phyloP scores from a whole-genome alignment of 2,888 invertebrate species.

The Beris morrisii region DNA sequence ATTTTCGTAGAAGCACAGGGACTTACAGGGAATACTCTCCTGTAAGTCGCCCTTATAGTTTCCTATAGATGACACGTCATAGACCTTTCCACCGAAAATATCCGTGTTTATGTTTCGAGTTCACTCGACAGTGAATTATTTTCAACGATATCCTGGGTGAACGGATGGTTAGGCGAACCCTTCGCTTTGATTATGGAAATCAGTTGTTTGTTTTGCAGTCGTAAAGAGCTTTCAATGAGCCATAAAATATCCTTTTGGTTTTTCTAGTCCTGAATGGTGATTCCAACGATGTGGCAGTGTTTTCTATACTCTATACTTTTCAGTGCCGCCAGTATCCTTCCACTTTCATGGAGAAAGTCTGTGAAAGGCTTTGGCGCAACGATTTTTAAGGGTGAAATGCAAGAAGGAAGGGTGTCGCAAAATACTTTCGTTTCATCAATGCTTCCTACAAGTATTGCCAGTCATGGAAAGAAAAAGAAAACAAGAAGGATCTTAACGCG shows the following conservation, averaged over 20 bases:
- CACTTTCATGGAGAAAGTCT: too few species aligned
- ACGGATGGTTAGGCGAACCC: slow-evolving; percentile 4
- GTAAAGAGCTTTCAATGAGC: slow-evolving; percentile 29
- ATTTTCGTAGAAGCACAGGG: not conserved
- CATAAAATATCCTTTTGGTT: slow-evolving; percentile 28
- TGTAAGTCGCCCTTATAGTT: not conserved
- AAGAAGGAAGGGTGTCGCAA: not conserved
- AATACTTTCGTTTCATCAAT: slow-evolving; percentile 7
- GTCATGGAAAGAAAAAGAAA: not conserved
- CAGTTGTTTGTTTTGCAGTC: slow-evolving; percentile 30
- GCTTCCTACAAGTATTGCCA: not conserved
- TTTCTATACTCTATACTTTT: too few species aligned
- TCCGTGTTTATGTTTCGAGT: slow-evolving; percentile 23
- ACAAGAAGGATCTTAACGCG: not conserved
- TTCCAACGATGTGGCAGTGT: too few species aligned
- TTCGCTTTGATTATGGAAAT: slow-evolving; percentile 30
- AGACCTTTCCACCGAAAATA: slow-evolving; percentile 18
- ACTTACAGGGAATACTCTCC: not conserved
- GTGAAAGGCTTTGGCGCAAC: too few species aligned
- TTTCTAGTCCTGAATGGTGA: too few species aligned
- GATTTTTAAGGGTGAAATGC: too few species aligned
- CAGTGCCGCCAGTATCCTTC: too few species aligned
- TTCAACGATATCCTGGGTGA: not conserved
- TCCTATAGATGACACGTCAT: slow-evolving; percentile 22
- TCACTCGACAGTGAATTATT: slow-evolving; percentile 28